These are phyloP conservation scores for Anolis sagrei DNA, from an alignment of 2,113 vertebrate species.

Conservation along the genomic window DNA sequence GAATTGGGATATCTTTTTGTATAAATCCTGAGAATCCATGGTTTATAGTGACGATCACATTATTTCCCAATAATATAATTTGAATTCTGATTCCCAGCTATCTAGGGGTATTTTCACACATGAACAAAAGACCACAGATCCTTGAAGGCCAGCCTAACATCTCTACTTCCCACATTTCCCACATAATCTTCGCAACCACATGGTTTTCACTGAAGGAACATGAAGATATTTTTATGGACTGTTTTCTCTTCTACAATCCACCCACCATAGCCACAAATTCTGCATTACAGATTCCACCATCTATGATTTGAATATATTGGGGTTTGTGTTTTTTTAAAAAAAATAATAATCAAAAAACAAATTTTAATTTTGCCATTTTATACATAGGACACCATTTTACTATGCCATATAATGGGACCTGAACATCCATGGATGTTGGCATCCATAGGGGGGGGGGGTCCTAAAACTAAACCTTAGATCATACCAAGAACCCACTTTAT, in stretches of 20 bases:
- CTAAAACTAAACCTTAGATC: too few relatives aligned
- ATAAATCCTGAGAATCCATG: not conserved
- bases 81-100: not conserved
- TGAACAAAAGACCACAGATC: not conserved
- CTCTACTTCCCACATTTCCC: not conserved
- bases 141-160: not conserved
- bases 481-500: not conserved
- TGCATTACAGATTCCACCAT: too few relatives aligned
- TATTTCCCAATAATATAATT: not conserved
- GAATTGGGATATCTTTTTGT: slow-evolving; percentile 31
- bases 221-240: not conserved
- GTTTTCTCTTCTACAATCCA: too few relatives aligned
- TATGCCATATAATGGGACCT: too few relatives aligned
- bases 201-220: not conserved
- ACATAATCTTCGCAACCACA: not conserved
- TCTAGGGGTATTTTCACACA: not conserved
- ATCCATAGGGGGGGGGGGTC: too few relatives aligned
- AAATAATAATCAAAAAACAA: too few relatives aligned
- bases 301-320: too few relatives aligned
- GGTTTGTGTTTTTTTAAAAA: too few relatives aligned
- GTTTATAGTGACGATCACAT: not conserved
- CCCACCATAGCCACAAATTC: too few relatives aligned
- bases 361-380: too few relatives aligned
- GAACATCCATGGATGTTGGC: too few relatives aligned
- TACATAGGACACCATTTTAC: too few relatives aligned